Evolutionary conservation across 2,797 vertebrate species (phyloP), one percentile per base, ranked within the genome.

Genomic region (Heterohyrax brucei): DNA sequence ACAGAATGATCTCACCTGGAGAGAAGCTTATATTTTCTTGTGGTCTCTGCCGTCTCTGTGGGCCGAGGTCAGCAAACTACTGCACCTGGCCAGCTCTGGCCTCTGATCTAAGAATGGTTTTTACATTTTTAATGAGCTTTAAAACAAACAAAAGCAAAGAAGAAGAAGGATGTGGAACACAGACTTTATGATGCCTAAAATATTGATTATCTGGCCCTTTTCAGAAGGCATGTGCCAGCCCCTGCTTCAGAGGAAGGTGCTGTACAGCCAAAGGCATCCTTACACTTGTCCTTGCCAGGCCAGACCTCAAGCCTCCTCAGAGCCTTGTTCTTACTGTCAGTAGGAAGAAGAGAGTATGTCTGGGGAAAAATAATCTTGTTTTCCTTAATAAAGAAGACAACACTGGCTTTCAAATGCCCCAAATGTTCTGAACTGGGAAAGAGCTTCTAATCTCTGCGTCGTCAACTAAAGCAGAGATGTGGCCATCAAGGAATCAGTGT

Each of bases 331-430:
- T 90, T 79, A 59, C 26, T 10, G 24, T 61, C 48, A 28, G 22
- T 7, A 28, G 39, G 53, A 13, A 68, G 50, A 30, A 73, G 77
- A 5, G 87, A 56, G 21, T 33, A 56, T 6, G 72, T 46, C 3
- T 5, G 1, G 46, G 44, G 92, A 94, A 24, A 76, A n/a, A 75
- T 0, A 1, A 30, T 50, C 62, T 85, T 80, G 59, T 28, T 73
- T 97, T 76, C 78, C 80, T 70, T 87, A 53, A 14, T 26, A 21
- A 30, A 83, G 39, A 79, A 33, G 2, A 30, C 48, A 28, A 24
- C 73, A 8, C 70, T 79, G 56, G 33, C 21, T 95, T 84, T 80
- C 68, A 93, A 86, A 93, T 33, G 68, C 62, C n/a, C 39, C 53
- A 80, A n/a, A 46, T 59, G 48, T 90, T 94, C n/a, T 22, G 61